A percentile compares a stretch with the other conserved stretches of the same genome.
phyloP scores from a whole-genome alignment of 1,140 invertebrate species.

The Temnothorax longispinosus region DNA sequence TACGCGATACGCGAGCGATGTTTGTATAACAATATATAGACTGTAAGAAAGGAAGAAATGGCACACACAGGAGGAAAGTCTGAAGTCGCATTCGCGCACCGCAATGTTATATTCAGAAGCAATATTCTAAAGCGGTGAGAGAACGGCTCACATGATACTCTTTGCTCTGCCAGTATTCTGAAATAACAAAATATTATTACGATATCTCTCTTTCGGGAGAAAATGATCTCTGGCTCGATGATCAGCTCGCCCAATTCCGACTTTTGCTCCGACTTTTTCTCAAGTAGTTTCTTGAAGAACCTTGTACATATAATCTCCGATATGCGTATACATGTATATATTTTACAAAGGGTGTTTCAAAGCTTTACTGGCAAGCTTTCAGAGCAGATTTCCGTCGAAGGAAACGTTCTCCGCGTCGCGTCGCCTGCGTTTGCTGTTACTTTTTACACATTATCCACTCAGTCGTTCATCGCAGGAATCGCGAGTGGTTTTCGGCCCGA shows the following conservation, averaged over 20 bases:
- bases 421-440: background rate
- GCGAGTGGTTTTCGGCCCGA: background rate
- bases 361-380: slow-evolving; percentile 38
- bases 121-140: slow-evolving; percentile 51
- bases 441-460: background rate
- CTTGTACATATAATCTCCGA: slow-evolving; percentile 17
- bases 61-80: background rate
- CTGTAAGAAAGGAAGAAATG: background rate
- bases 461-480: background rate
- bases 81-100: background rate
- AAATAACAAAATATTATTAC: slow-evolving; percentile 4
- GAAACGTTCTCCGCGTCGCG: background rate
- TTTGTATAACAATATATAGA: slow-evolving; percentile 42
- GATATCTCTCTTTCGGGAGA: background rate
- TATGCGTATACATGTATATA: background rate
- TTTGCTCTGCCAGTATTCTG: background rate
- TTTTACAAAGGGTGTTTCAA: slow-evolving; percentile 24
- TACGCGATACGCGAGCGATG: too few relatives aligned
- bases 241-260: background rate
- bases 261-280: background rate
- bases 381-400: background rate
- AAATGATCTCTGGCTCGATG: background rate
- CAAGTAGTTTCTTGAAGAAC: slow-evolving; percentile 16
- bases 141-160: background rate
- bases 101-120: slow-evolving; percentile 28